Conservation (phyloP, 2,797 vertebrate species). For the Diglossa cyanea region DNA sequence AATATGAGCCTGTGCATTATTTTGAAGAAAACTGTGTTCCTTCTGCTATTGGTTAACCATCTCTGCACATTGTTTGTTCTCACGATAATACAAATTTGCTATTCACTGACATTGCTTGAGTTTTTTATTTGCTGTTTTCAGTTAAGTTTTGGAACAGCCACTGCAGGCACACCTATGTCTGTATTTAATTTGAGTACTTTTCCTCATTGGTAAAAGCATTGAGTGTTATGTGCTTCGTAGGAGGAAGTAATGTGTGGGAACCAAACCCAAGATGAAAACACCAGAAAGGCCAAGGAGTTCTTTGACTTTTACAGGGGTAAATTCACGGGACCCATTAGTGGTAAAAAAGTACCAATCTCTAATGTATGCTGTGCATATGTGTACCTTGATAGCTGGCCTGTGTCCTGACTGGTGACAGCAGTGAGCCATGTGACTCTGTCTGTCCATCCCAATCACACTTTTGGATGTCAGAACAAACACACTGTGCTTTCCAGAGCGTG, state of each 20-base stretch:
- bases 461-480: background rate
- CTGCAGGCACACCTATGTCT: background rate
- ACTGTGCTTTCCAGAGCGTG: background rate
- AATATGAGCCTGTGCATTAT: background rate
- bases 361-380: background rate
- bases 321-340: background rate
- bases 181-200: background rate
- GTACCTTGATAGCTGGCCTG: background rate
- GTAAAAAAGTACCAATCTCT: background rate
- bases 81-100: background rate
- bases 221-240: background rate
- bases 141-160: background rate
- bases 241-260: background rate
- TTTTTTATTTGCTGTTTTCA: background rate
- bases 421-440: background rate
- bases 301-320: background rate
- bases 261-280: background rate
- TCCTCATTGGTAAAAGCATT: background rate
- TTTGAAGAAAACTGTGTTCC: background rate
- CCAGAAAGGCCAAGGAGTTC: background rate
- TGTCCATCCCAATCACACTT: background rate
- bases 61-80: background rate
- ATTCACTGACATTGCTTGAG: background rate
- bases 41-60: background rate
- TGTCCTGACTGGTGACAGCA: background rate